phyloP scores from a whole-genome alignment of 2,888 invertebrate genomes.

The Calameuta idolon region DNA sequence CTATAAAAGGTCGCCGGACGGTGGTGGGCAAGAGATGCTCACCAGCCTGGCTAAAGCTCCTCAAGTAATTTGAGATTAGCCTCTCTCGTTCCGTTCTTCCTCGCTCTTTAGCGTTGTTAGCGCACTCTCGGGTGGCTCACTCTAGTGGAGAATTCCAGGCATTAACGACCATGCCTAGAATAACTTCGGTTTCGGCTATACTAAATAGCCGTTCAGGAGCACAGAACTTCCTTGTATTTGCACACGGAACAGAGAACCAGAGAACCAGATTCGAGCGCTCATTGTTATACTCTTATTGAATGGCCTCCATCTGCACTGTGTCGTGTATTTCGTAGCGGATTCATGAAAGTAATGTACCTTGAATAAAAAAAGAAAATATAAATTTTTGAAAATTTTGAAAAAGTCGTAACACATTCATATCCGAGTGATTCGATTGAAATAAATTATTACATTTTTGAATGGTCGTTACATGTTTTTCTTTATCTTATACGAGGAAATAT shows the following conservation, averaged over 20 bases:
- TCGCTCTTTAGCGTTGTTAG: constrained; percentile 25
- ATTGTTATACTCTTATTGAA: too few relatives aligned
- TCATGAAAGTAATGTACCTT: too few relatives aligned
- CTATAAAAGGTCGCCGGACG: constrained; percentile 65
- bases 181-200: constrained; percentile 34
- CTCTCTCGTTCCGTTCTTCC: constrained; percentile 46
- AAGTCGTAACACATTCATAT: too few relatives aligned
- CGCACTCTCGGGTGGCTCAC: constrained; percentile 45
- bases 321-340: too few relatives aligned
- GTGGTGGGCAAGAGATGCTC: constrained; percentile 59
- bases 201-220: constrained; percentile 7
- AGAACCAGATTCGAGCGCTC: too few relatives aligned
- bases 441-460: too few relatives aligned
- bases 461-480: too few relatives aligned
- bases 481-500: too few relatives aligned
- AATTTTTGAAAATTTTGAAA: too few relatives aligned
- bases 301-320: too few relatives aligned
- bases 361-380: too few relatives aligned
- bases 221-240: constrained; percentile 22
- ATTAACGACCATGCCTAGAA: constrained; percentile 48
- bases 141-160: constrained; percentile 58
- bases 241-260: background rate
- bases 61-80: constrained; percentile 67
- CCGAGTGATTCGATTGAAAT: too few relatives aligned
- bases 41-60: constrained; percentile 53